Base-by-base conservation (phyloP, 2,797 vertebrate genomes). In the Loris lydekkerianus region DNA sequence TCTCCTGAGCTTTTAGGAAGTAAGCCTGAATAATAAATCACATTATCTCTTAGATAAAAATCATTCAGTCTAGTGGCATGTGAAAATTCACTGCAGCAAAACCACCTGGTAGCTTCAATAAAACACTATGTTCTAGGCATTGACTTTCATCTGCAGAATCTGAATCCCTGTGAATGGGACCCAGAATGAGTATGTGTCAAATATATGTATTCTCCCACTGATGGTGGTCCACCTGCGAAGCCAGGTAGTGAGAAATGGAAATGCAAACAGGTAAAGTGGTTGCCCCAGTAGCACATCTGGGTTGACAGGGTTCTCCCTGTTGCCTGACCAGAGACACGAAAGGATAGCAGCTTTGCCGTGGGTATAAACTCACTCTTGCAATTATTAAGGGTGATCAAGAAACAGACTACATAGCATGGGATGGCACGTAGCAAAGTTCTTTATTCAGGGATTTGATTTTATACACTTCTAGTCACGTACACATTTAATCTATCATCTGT, bases 41-140 rank as follows among this genome's bases (percentile, higher is more conserved):
- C 60, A 88, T 88, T 86, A 60, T 83, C 40, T 96, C 34, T 65
- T 77, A 80, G 25, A 75, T 93, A 82, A 88, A 95, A 90, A 34
- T 70, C n/a, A 90, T 70, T 81, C 85, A 78, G 29, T 88, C 17
- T 40, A 23, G 18, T 96, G 40, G 27, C 43, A 73, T 29, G 9
- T 10, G 76, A 92, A 83, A 60, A 40, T 78, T 82, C 21, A 63
- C 23, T 23, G 11, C 21, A 61, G 29, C 17, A 90, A 91, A 93
- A 88, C 80, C 61, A 95, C 81, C 56, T 75, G 6, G 53, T 9
- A 82, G 3, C 70, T 67, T 90, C 75, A 73, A 83, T 49, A 17
- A 87, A 80, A 69, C 9, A 5, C 37, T 69, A 3, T 40, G 63
- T 80, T 25, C 46, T 67, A 29, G 43, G 25, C 49, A 31, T 93